Base-by-base conservation (phyloP, 2,113 vertebrate genomes). In the Dromaius novaehollandiae region DNA sequence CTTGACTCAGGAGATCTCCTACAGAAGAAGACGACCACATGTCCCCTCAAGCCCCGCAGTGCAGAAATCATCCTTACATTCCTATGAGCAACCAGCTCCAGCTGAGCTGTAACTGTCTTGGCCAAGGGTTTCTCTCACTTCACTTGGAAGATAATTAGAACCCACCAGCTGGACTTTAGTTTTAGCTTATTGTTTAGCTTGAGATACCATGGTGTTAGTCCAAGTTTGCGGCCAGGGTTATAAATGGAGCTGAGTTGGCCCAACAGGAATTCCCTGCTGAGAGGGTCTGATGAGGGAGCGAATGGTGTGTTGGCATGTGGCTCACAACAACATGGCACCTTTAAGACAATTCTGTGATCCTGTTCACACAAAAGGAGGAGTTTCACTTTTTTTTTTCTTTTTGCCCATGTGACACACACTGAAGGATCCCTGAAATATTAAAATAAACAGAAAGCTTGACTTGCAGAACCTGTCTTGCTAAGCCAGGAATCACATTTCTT, bases 381-480 rank as follows among this genome's bases (percentile, higher is more conserved):
- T 71, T 87, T 88, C 56, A 48, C 56, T 66, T 51, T 94, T 93
- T 11, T 38, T 38, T 36, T 60, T 75, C 91, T 65, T 75, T 96
- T 92, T 82, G 90, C 93, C 84, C 90, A 80, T 95, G 88, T 95
- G 95, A 94, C 95, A 96, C 90, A 88, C 75, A 94, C 8, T 93
- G 90, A 96, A 97, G 96, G 94, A 97, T 96, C 79, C 68, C 95
- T 95, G 88, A 96, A 94, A 96, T 97, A 97, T 95, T 97, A 96
- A 97, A 97, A 96, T 93, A 95, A 97, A 97, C 96, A 97, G 73
- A 97, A 96, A 89, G 85, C 87, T 92, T 94, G 96, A 97, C 96
- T 97, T 97, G 97, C 94, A 97, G 97, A 97, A 97, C 95, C 95
- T 97, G 95, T 95, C 95, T 93, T 93, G 96, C 96, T 96, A 93